Evolutionary conservation across 2,113 vertebrate genomes (phyloP), one percentile per base, ranked within the genome.

Genomic region (Stegostoma tigrinum): DNA sequence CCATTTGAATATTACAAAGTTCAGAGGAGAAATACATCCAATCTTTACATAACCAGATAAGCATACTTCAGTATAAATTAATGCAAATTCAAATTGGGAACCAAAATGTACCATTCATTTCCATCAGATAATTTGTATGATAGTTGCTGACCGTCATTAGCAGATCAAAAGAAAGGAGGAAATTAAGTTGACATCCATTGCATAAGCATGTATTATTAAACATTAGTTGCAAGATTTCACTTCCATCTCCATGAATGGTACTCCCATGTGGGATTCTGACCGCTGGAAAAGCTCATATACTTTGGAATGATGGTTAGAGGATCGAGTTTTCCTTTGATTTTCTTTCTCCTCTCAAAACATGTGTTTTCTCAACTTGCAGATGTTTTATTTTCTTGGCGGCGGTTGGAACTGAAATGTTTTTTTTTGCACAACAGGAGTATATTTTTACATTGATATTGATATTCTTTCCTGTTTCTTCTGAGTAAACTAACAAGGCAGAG

Each of bases 11-110:
- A 72, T 45, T 95, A 95, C 67, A 95, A 95, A 95, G 42, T 14
- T 95, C 94, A 94, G 90, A 23, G 64, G 38, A 94, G 91, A 38
- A 68, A 68, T 27, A 94, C 64, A 94, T 94, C 91, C 67, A 95
- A 95, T 95, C 94, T 95, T 95, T 75, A 95, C 72, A 72, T 72
- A 30, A 75, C 94, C 67, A 70, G 94, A 95, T 95, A 95, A 95
- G 94, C 94, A 52, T 72, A 72, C 67, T 95, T 72, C 94, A 95
- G 70, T 95, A 95, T 95, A 95, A 95, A 95, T 95, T 95, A 95
- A 95, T n/a, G 38, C 94, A 95, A 45, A 72, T 95, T 68, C 94
- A 75, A 95, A 95, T 52, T 52, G 94, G 66, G 27, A 72, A 95
- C 94, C 66, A 72, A 95, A 45, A 95, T 95, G 94, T 95, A 68